Evolutionary conservation across 2,888 invertebrate species (phyloP).

Genomic region (Serrognathus titanus): DNA sequence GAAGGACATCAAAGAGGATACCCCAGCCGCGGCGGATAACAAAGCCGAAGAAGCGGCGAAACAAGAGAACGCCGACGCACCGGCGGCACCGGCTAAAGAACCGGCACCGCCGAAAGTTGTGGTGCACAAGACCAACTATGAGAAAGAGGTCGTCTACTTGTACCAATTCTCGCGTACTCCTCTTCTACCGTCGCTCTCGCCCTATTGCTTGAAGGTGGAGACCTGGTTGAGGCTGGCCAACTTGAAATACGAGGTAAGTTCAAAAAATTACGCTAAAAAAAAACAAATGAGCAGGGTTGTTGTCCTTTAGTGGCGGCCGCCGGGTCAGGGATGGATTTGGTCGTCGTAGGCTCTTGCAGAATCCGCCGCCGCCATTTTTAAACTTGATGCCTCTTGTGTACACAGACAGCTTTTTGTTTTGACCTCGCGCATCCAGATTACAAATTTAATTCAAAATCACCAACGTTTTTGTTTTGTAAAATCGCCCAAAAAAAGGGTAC

Average conservation of each 20-base stretch:
- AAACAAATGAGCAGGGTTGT: conserved; percentile 4
- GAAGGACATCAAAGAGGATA: conserved; percentile 51
- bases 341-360: conserved; percentile 10
- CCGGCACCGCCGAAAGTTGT: conserved; percentile 70
- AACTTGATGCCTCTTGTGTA: conserved; percentile 6
- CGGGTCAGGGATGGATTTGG: conserved; percentile 14
- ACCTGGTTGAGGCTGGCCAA: conserved; percentile 90
- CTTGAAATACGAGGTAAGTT: conserved; percentile 88
- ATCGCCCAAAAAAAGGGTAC: no score
- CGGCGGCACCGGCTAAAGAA: conserved; percentile 56
- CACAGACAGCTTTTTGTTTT: no score
- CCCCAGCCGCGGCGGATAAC: conserved; percentile 47
- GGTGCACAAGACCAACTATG: conserved; percentile 84
- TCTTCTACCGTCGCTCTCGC: conserved; percentile 84
- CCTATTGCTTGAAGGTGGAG: conserved; percentile 93
- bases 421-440: no score
- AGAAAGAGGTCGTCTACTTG: conserved; percentile 90
- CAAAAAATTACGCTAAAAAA: no score
- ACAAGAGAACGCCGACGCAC: conserved; percentile 52
- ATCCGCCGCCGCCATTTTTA: conserved; percentile 13
- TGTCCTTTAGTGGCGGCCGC: conserved; percentile 9
- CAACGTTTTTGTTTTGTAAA: no score
- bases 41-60: conserved; percentile 48
- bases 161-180: conserved; percentile 92
- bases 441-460: no score